Evolutionary conservation across 2,888 invertebrate species (phyloP).

Genomic region (Aradus depressus): DNA sequence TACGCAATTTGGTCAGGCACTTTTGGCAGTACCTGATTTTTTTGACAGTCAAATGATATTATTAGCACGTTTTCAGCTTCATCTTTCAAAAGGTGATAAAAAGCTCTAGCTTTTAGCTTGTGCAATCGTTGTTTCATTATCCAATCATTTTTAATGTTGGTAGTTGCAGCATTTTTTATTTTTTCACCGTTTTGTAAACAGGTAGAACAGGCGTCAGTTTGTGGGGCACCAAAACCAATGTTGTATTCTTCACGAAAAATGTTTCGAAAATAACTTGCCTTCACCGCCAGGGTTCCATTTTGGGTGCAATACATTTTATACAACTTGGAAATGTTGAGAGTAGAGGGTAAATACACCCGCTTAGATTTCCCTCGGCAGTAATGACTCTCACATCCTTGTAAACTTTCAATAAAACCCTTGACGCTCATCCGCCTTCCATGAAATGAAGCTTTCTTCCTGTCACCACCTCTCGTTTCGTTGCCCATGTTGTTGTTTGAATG

Average conservation of each 20-base stretch:
- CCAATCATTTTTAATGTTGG: neutral
- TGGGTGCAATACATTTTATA: slow-evolving; percentile 11
- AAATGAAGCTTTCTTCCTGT: neutral
- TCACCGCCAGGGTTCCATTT: slow-evolving; percentile 5
- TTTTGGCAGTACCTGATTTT: slow-evolving; percentile 31
- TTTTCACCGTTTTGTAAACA: slow-evolving; percentile 14
- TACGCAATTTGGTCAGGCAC: too few species aligned
- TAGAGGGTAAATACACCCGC: neutral
- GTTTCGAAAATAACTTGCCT: slow-evolving; percentile 13
- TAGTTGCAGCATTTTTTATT: slow-evolving; percentile 16
- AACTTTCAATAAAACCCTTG: neutral
- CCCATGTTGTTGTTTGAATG: too few species aligned
- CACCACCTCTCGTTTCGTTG: slow-evolving; percentile 3
- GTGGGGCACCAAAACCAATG: slow-evolving; percentile 20
- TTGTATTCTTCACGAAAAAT: slow-evolving; percentile 17
- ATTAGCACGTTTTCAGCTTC: too few species aligned
- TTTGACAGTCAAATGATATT: slow-evolving; percentile 33
- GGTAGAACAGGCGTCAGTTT: slow-evolving; percentile 18
- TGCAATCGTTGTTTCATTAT: slow-evolving; percentile 11
- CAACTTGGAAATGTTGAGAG: slow-evolving; percentile 1
- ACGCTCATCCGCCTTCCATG: neutral
- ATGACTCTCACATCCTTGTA: slow-evolving; percentile 2
- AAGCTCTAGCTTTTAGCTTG: slow-evolving; percentile 28
- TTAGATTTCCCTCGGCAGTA: slow-evolving; percentile 3
- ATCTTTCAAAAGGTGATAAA: slow-evolving; percentile 27